phyloP scores from a whole-genome alignment of 2,113 vertebrate species.

The Erythrocercus mccallii region DNA sequence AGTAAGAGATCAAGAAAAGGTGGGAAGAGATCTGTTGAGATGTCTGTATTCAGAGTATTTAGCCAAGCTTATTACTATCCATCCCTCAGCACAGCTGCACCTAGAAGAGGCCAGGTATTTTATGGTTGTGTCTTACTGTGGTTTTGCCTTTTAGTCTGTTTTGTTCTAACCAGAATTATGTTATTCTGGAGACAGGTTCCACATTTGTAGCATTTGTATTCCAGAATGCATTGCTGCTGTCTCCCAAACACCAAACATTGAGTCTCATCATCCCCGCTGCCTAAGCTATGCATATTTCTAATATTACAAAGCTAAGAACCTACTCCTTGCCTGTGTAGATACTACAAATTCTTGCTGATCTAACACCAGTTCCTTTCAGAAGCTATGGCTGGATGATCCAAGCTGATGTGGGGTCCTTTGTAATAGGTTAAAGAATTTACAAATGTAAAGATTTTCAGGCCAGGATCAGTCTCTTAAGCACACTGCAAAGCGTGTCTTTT shows the following conservation, averaged over 20 bases:
- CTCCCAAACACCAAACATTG: background rate
- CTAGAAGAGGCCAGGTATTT: background rate
- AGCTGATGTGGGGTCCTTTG: background rate
- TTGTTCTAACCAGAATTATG: background rate
- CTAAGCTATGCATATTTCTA: background rate
- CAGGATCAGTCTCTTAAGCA: background rate
- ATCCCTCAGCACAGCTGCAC: background rate
- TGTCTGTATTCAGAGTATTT: background rate
- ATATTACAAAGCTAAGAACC: background rate
- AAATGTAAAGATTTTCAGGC: background rate
- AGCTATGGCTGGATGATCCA: background rate
- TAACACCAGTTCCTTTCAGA: background rate
- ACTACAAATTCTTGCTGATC: background rate
- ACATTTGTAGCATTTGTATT: background rate
- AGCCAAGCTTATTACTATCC: background rate
- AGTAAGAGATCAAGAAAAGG: background rate
- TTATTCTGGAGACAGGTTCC: background rate
- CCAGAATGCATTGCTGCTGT: background rate
- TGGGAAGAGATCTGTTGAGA: background rate
- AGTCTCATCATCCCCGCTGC: background rate
- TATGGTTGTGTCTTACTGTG: background rate
- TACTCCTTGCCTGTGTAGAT: background rate
- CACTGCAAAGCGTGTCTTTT: background rate
- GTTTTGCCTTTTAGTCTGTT: background rate
- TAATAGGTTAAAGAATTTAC: background rate